phyloP scores from a whole-genome alignment of 2,888 invertebrate genomes.

The Drosophila sordidula region DNA sequence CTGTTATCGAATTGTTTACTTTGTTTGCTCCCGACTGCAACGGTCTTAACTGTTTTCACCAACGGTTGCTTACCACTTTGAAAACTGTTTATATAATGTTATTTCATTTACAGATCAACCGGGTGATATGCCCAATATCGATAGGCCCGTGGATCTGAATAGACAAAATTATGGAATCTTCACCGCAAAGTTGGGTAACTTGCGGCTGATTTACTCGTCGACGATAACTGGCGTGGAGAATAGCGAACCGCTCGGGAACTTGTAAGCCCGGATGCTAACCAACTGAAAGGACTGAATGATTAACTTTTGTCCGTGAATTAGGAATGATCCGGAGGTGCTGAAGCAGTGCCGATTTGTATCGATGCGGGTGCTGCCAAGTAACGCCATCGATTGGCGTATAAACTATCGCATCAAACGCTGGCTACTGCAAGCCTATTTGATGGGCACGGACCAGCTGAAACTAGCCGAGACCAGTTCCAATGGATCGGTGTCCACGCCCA shows the following conservation, averaged over 20 bases:
- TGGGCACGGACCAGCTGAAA: not conserved
- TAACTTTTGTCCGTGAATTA: not conserved
- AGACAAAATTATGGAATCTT: conserved; percentile 28
- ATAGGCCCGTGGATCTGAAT: conserved; percentile 4
- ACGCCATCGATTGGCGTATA: not conserved
- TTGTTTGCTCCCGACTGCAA: too few species aligned
- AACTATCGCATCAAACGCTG: not conserved
- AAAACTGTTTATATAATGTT: not conserved
- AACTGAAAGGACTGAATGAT: too few species aligned
- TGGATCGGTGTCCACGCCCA: not conserved
- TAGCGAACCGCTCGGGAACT: conserved; percentile 14
- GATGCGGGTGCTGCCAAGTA: not conserved
- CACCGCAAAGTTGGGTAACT: conserved; percentile 26
- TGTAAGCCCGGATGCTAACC: conserved; percentile 15
- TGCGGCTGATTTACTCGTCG: conserved; percentile 33
- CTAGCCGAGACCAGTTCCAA: not conserved
- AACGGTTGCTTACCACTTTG: too few species aligned
- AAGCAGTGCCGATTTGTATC: conserved; percentile 6
- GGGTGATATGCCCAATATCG: conserved; percentile 2
- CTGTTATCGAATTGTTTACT: too few species aligned
- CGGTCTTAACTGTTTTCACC: too few species aligned
- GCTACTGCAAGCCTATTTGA: conserved; percentile 14
- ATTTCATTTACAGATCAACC: not conserved
- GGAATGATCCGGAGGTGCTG: conserved; percentile 18
- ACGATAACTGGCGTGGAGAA: conserved; percentile 25